A percentile compares a stretch with the other conserved stretches of the same genome.
Conservation (phyloP, 2,888 invertebrate species). For the Cephus pygmeus region DNA sequence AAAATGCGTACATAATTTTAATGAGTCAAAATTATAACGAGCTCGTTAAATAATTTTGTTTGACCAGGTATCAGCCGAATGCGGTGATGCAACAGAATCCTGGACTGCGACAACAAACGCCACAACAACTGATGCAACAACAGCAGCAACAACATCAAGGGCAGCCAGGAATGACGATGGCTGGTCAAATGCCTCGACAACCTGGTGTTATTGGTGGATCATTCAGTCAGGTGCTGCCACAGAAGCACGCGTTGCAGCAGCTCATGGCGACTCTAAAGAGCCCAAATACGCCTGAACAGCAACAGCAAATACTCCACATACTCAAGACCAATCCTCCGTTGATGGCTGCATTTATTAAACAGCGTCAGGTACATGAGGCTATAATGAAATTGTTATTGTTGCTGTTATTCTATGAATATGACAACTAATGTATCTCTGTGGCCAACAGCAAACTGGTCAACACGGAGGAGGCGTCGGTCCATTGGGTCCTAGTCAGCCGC, state of each 20-base stretch:
- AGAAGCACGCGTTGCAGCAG: constrained; percentile 81
- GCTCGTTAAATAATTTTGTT: background rate
- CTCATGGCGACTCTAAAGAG: constrained; percentile 91
- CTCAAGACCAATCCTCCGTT: constrained; percentile 93
- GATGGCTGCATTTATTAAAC: constrained; percentile 95
- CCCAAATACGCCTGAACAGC: constrained; percentile 91
- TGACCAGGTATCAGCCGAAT: constrained; percentile 58
- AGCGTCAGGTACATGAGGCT: constrained; percentile 73
- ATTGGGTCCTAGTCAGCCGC: constrained; percentile 60
- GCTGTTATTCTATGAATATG: background rate
- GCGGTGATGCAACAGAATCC: constrained; percentile 65
- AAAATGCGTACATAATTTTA: background rate
- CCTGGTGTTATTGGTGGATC: constrained; percentile 59
- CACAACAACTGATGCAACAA: constrained; percentile 60
- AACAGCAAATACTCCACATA: constrained; percentile 88
- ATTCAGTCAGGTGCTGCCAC: constrained; percentile 61
- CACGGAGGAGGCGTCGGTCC: constrained; percentile 56
- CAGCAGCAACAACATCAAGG: constrained; percentile 63
- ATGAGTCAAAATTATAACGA: background rate
- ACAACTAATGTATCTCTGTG: background rate
- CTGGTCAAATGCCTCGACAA: constrained; percentile 59
- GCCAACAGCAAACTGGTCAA: constrained; percentile 55
- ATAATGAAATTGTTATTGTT: background rate
- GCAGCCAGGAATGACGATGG: constrained; percentile 57
- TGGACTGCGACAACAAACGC: constrained; percentile 60